Evolutionary conservation across 2,113 vertebrate genomes (phyloP), one percentile per base, ranked within the genome.

Genomic region (Daphoenositta chrysoptera): DNA sequence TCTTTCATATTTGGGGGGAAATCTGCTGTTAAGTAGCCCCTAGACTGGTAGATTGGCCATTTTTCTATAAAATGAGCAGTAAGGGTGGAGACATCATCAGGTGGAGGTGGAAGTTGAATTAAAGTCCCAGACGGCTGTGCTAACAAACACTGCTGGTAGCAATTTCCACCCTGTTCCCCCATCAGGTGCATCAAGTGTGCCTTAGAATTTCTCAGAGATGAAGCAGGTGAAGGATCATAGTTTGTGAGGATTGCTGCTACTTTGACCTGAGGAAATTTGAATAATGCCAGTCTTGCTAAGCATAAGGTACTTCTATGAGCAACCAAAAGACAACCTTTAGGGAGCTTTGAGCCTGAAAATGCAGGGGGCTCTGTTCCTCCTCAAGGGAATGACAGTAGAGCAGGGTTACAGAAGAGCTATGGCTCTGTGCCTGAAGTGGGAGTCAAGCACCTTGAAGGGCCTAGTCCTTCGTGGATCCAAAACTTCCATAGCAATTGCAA

Each of bases 301-400:
- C 19, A 3, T 54, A 37, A 64, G 19, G 65, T 56, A 51, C 37
- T 58, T 76, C 58, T 44, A 33, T 0, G 0, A n/a, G 27, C 2
- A 5, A 45, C 22, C 0, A 0, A 53, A 86, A 44, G 18, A 44
- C 45, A 63, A 12, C 13, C 7, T 70, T 39, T 71, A 48, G 21
- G 30, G 70, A 85, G 17, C 20, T 71, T 35, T 89, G 22, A 70
- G 42, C 31, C 47, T 71, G 30, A 44, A 75, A 44, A 26, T 1
- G 0, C 19, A 45, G 22, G 9, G 35, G 5, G 4, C 48, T 82
- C 6, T 0, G 0, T 65, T 26, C 44, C 20, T 63, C 14, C 47
- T 76, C 15, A 5, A 18, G 50, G 45, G 18, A 40, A 13, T 11
- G 33, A 39, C 6, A 51, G 39, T 40, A 54, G 30, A 48, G 26